Percentiles rank a stretch among this genome's conserved stretches.
Evolutionary conservation across 1,140 invertebrate genomes (phyloP).

Genomic region (Calycopis cecrops): DNA sequence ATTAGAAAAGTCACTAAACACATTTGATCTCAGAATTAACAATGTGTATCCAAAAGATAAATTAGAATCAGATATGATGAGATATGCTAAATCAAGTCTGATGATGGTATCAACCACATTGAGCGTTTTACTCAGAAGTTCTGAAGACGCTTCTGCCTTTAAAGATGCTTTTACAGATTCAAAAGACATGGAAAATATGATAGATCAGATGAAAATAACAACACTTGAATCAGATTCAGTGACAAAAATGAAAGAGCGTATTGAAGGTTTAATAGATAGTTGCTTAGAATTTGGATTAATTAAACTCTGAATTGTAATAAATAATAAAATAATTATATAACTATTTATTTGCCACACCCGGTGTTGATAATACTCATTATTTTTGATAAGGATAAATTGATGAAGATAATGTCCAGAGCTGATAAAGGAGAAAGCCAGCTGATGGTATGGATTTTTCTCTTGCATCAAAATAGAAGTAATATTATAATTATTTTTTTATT

Average conservation of each 20-base stretch:
- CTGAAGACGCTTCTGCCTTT: neutral
- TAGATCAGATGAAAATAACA: neutral
- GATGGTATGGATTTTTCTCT: no score
- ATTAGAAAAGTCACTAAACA: conserved; percentile 25
- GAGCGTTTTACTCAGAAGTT: neutral
- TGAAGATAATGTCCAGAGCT: no score
- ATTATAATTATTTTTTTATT: no score
- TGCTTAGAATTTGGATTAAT: conserved; percentile 13
- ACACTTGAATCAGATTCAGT: neutral
- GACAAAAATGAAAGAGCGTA: no score
- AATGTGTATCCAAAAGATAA: no score
- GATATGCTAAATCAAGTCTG: conserved; percentile 21
- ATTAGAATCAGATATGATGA: conserved; percentile 30
- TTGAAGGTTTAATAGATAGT: conserved; percentile 17
- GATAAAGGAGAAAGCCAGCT: no score
- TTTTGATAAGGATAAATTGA: no score
- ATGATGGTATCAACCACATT: neutral
- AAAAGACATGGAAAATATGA: neutral
- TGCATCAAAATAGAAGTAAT: no score
- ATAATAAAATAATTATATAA: no score
- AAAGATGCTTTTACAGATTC: neutral
- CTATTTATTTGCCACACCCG: no score
- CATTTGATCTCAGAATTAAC: conserved; percentile 24
- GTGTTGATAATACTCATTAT: no score
- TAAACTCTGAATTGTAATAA: no score